A percentile compares a stretch with the other conserved stretches of the same genome.
Evolutionary conservation across 2,888 invertebrate species (phyloP).

Genomic region (Ichneumoninae sp.): DNA sequence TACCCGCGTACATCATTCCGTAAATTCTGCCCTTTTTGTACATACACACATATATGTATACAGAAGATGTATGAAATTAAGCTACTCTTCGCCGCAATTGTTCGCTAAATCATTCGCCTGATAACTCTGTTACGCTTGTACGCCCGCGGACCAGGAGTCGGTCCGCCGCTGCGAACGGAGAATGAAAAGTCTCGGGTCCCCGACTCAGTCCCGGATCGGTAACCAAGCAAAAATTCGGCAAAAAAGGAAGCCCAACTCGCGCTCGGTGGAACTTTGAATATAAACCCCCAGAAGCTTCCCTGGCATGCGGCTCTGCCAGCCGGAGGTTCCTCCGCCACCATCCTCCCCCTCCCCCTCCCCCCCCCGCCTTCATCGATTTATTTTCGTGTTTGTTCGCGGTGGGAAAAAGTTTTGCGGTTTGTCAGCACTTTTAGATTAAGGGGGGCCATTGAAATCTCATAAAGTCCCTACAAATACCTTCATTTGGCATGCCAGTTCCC

Average conservation of each 20-base stretch:
- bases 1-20: neutral
- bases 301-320: slow-evolving; percentile 68
- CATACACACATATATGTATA: neutral
- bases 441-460: slow-evolving; percentile 82
- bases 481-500: slow-evolving; percentile 77
- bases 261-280: slow-evolving; percentile 78
- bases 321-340: slow-evolving; percentile 9
- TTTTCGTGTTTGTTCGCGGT: slow-evolving; percentile 83
- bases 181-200: slow-evolving; percentile 38
- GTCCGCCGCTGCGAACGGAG: slow-evolving; percentile 19
- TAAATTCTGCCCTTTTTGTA: neutral
- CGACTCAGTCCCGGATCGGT: slow-evolving; percentile 13
- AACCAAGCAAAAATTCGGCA: slow-evolving; percentile 27
- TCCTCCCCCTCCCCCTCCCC: neutral
- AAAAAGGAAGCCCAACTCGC: slow-evolving; percentile 55
- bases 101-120: neutral
- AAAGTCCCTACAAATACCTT: slow-evolving; percentile 81
- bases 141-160: neutral
- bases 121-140: slow-evolving; percentile 5
- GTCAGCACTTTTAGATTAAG: slow-evolving; percentile 84
- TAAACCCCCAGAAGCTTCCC: slow-evolving; percentile 76
- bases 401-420: slow-evolving; percentile 83
- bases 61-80: neutral
- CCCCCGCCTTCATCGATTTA: slow-evolving; percentile 79
- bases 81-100: neutral